Conservation (phyloP, 2,888 invertebrate genomes). For the Clusia tigrina region DNA sequence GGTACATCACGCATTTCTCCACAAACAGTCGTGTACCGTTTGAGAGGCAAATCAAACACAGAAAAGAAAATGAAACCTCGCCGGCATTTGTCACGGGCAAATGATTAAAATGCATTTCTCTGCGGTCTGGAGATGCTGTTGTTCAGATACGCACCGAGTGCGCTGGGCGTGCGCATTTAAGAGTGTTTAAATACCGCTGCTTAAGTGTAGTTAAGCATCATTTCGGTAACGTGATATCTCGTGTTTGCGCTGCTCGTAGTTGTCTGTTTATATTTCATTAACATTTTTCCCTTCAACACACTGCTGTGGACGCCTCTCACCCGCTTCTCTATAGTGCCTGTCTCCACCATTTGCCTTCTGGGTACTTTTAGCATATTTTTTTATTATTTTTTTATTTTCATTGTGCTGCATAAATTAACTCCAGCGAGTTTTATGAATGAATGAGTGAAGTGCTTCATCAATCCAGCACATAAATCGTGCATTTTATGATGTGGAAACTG, state of each 20-base stretch:
- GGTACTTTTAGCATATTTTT: conserved; percentile 7
- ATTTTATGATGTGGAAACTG: conserved; percentile 10
- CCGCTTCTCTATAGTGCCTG: too few relatives aligned
- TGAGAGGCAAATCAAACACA: background rate
- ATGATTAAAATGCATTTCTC: conserved; percentile 5
- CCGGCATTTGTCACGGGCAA: background rate
- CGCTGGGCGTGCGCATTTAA: background rate
- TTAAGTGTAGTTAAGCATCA: background rate
- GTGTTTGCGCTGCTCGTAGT: background rate
- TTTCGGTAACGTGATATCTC: conserved; percentile 1
- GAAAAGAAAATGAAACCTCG: background rate
- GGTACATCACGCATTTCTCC: too few relatives aligned
- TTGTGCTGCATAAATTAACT: background rate
- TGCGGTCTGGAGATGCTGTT: background rate
- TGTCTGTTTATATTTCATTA: background rate
- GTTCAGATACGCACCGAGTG: background rate
- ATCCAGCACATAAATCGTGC: conserved; percentile 8
- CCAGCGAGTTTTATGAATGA: background rate
- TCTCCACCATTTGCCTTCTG: too few relatives aligned
- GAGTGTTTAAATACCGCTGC: background rate
- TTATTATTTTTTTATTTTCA: background rate
- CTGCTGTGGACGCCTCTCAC: too few relatives aligned
- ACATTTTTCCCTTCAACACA: background rate
- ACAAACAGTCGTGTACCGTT: background rate
- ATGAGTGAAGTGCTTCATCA: background rate